A percentile compares a stretch with the other conserved stretches of the same genome.
Conservation (phyloP, 2,113 vertebrate genomes). For the Cettia cetti region DNA sequence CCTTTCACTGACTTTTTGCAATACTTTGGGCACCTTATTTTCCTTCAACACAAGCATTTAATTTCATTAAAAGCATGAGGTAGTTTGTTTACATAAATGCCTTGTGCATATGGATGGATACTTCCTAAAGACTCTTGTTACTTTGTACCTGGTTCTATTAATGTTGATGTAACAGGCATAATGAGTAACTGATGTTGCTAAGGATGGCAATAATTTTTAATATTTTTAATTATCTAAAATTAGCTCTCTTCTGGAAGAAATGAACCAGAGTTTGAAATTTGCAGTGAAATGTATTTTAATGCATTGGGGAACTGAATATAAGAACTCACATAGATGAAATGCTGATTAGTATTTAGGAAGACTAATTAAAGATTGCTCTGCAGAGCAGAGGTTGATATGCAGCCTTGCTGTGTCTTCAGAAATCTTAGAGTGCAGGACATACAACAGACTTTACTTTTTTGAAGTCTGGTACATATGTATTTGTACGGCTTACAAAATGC, state of each 20-base stretch:
- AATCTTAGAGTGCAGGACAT: background rate
- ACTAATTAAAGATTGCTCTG: conserved; percentile 8
- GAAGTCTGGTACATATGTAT: background rate
- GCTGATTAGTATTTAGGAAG: conserved; percentile 7
- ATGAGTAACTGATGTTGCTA: background rate
- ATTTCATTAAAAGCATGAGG: background rate
- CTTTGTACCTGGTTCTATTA: background rate
- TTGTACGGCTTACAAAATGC: background rate
- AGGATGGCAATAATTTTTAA: background rate
- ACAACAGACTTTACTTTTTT: background rate
- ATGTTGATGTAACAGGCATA: background rate
- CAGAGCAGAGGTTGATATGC: background rate
- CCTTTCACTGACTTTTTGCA: background rate
- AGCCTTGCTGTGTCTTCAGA: background rate
- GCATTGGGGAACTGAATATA: background rate
- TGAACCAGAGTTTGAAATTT: background rate
- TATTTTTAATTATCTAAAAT: conserved; percentile 11
- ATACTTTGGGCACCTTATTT: background rate
- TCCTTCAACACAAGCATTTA: background rate
- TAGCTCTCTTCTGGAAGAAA: background rate
- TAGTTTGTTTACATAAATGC: background rate
- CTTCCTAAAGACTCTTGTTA: background rate
- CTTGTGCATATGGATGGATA: background rate
- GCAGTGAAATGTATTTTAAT: background rate
- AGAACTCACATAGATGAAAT: background rate